Base-by-base conservation (phyloP, 1,140 invertebrate species). In the Hestina assimilis region DNA sequence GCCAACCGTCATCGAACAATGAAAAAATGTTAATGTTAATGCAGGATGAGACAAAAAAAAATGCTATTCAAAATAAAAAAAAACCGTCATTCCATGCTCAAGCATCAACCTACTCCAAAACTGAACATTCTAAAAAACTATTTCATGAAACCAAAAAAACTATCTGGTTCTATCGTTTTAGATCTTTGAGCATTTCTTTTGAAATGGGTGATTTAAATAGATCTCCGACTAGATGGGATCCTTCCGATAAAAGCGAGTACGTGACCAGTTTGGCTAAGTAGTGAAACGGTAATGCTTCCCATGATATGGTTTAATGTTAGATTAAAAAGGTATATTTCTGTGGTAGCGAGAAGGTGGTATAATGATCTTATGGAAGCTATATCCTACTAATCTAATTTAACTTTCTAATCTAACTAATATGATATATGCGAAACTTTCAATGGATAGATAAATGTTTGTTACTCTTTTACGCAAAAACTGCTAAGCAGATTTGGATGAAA, bases 141-240 rank as follows among this genome's bases (percentile, higher is more conserved):
- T 48, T 35, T 35, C 17, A 35, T 35, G 29, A 31, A 19, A 29
- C 28, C 26, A 11, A 48, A 48, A 47, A 48, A 48, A 20, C 14
- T 35, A 33, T 17, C n/a, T 40, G 4, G 20, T 19, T 7, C 20
- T 50, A 40, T 50, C 47, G 38, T 50, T 50, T 50, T 40, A 47
- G 43, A 55, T 55, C 43, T 55, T 19, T 17, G 21, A 28, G 47
- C 23, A 46, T 33, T 58, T 53, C 51, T 53, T 48, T 50, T 20
- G 46, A 58, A 55, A 46, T 47, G 45, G 52, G 52, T 61, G 52
- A 55, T 59, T 61, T 61, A 61, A 55, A 54, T 54, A 60, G 28
- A 60, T 60, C 59, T 46, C 40, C 38, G 14, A 7, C 12, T 48
- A 61, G 52, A 55, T 54, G 45, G 59, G 48, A 46, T 45, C 47